Base-by-base conservation (phyloP, 2,888 invertebrate genomes). In the Spilosoma lubricipeda region DNA sequence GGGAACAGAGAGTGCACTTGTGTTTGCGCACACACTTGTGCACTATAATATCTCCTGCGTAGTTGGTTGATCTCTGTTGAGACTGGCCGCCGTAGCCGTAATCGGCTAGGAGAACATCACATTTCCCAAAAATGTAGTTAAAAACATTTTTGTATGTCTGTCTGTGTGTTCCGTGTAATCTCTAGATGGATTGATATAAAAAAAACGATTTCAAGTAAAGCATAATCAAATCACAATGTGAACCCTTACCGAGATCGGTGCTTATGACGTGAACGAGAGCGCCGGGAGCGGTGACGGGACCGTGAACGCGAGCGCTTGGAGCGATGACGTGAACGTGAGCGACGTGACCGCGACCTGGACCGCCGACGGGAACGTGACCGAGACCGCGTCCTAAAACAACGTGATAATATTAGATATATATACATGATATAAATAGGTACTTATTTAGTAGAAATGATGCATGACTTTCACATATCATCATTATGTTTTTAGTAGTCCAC, bases 291-390 rank as follows among this genome's bases (percentile, higher is more conserved):
- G 67, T 96, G 96, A 0, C 96, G 92, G 30, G 96, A 96, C 66
- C 96, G 95, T 2, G 95, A 95, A 1, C 97, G 94, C 0, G 97
- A 97, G 20, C 96, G 94, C 82, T 96, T 95, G 86, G 91, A 93
- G 91, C 91, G 96, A 82, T 96, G 96, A 2, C 96, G 93, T 0
- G 97, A 97, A 67, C 97, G 95, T 2, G 97, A 96, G 36, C 96
- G 94, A 0, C 96, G 95, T 0, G 97, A 97, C 9, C 97, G 96
- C 0, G 97, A 97, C 2, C 97, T 96, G 0, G 97, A 97, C 27
- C 96, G 93, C 15, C 96, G 94, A 0, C 96, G 93, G 1, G 93
- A 96, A 68, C 91, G 96, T 13, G 96, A 96, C 11, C 96, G 93
- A 4, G 97, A 97, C 45, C 97, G 94, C 0, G 96, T 91, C 90